A percentile compares a stretch with the other conserved stretches of the same genome.
Conservation (phyloP, 1,140 invertebrate genomes). For the Zophobas atratus region DNA sequence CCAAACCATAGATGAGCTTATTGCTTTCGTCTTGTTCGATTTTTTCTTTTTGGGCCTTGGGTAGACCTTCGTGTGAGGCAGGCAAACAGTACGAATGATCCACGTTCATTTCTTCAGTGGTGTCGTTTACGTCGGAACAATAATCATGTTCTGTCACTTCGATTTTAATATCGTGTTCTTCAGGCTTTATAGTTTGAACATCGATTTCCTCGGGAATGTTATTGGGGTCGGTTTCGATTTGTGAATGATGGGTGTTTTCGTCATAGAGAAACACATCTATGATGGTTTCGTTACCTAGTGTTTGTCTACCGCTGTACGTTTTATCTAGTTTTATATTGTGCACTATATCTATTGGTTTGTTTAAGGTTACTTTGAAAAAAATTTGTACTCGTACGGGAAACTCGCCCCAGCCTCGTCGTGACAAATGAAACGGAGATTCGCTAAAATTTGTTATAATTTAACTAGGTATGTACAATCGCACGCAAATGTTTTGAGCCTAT, state of each 20-base stretch:
- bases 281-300: conserved; percentile 84
- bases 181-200: too few relatives aligned
- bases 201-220: too few relatives aligned
- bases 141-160: conserved; percentile 59
- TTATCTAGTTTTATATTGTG: conserved; percentile 89
- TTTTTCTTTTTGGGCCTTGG: conserved; percentile 21
- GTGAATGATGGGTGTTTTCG: background rate
- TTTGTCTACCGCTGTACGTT: conserved; percentile 89
- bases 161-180: background rate
- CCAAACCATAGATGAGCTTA: conserved; percentile 53
- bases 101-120: conserved; percentile 26
- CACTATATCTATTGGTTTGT: conserved; percentile 86
- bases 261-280: conserved; percentile 79
- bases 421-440: conserved; percentile 85
- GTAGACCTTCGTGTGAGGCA: conserved; percentile 26
- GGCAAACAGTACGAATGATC: conserved; percentile 59
- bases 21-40: conserved; percentile 36
- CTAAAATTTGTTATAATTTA: conserved; percentile 66
- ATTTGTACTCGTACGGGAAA: conserved; percentile 88
- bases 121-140: conserved; percentile 51
- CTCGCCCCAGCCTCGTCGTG: conserved; percentile 91
- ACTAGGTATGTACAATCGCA: background rate
- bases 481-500: background rate
- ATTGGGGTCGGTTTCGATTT: too few relatives aligned
- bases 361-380: conserved; percentile 81